These are phyloP conservation scores for Lepetodrilus schrolli DNA, from an alignment of 2,888 invertebrate genomes.

Conservation along the genomic window DNA sequence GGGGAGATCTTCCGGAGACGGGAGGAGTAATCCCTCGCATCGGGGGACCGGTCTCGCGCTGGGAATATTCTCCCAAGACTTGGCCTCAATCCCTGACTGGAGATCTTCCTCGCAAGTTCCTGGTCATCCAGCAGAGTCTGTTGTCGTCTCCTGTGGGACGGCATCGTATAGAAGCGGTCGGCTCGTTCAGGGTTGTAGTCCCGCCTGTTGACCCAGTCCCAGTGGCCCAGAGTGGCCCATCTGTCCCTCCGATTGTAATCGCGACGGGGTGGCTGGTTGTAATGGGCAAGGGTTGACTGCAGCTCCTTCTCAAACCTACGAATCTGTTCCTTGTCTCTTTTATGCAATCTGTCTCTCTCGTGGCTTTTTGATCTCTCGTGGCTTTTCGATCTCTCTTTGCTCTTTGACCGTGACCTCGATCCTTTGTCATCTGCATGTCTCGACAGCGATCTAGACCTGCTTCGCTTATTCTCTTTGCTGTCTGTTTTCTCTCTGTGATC, in stretches of 20 bases:
- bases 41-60: neutral
- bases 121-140: neutral
- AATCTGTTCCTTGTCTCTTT: neutral
- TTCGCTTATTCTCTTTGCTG: neutral
- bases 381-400: neutral
- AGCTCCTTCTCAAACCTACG: neutral
- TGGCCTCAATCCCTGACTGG: neutral
- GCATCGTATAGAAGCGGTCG: neutral
- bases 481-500: slow-evolving; percentile 16
- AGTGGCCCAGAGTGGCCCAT: neutral
- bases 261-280: neutral
- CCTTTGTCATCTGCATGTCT: too few species aligned
- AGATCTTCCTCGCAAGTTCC: neutral
- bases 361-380: neutral
- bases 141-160: neutral
- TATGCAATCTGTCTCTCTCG: neutral
- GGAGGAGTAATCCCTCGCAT: neutral
- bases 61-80: neutral
- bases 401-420: neutral
- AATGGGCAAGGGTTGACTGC: neutral
- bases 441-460: neutral
- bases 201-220: neutral
- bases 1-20: neutral
- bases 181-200: neutral
- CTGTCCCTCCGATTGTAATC: neutral